These are phyloP conservation scores for Chaenocephalus aceratus DNA, from an alignment of 2,113 vertebrate genomes.

Conservation along the genomic window DNA sequence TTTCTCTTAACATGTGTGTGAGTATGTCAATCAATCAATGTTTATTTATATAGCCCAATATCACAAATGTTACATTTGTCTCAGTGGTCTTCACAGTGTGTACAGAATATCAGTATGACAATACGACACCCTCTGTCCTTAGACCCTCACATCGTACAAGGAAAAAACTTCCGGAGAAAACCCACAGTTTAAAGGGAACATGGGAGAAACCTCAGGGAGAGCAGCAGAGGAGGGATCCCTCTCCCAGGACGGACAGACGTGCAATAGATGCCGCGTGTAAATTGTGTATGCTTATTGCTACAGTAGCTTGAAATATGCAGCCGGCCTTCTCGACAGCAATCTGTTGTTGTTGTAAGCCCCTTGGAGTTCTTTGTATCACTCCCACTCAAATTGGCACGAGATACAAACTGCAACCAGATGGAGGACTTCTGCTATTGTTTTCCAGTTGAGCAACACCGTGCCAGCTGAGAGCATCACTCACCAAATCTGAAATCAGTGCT, in stretches of 20 bases:
- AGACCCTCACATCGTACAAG: too few species aligned
- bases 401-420: constrained; percentile 76
- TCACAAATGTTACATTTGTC: too few species aligned
- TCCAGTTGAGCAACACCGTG: constrained; percentile 59
- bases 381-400: constrained; percentile 62
- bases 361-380: constrained; percentile 62
- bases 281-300: constrained; percentile 59
- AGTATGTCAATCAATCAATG: neutral
- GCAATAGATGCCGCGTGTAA: too few species aligned
- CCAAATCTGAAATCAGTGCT: constrained; percentile 41
- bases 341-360: constrained; percentile 71
- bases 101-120: too few species aligned
- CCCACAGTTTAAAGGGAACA: too few species aligned
- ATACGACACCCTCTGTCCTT: too few species aligned
- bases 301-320: constrained; percentile 73
- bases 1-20: constrained; percentile 32
- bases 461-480: constrained; percentile 31
- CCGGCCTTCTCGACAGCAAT: constrained; percentile 56
- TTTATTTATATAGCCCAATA: too few species aligned
- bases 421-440: constrained; percentile 70
- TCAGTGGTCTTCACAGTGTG: too few species aligned
- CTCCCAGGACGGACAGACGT: too few species aligned
- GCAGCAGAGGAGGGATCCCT: too few species aligned
- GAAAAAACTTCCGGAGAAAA: too few species aligned
- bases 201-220: too few species aligned